phyloP scores from a whole-genome alignment of 2,888 invertebrate genomes.

The Heliothis peltigera region DNA sequence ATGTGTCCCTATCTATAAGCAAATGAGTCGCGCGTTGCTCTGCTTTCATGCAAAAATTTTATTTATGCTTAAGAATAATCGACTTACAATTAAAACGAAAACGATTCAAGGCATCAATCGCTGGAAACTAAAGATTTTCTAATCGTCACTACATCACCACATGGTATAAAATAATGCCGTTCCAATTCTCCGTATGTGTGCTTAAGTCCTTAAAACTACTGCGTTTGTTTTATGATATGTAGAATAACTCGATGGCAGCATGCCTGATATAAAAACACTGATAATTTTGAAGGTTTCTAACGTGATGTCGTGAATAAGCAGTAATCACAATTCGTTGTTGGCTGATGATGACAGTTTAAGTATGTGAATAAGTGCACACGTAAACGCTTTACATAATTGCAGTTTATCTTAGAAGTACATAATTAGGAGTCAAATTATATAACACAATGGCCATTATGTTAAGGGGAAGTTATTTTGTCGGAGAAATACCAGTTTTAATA shows the following conservation, averaged over 20 bases:
- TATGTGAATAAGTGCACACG: neutral
- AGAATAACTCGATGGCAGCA: too few species aligned
- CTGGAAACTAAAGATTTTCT: neutral
- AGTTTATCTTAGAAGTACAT: slow-evolving; percentile 1
- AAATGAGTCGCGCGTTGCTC: neutral
- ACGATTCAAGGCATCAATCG: neutral
- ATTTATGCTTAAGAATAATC: neutral
- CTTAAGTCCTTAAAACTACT: too few species aligned
- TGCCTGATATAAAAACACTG: too few species aligned
- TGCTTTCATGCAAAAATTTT: neutral
- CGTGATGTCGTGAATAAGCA: too few species aligned
- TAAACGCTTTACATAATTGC: neutral
- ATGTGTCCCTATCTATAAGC: neutral
- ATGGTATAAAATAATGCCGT: too few species aligned
- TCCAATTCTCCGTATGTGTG: too few species aligned
- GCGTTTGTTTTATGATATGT: too few species aligned
- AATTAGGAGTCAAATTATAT: neutral
- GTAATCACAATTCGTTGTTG: too few species aligned
- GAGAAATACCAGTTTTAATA: neutral
- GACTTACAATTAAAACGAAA: neutral
- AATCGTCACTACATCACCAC: too few species aligned
- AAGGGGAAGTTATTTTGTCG: neutral
- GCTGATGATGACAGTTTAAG: neutral
- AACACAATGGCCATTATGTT: neutral
- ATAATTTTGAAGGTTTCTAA: too few species aligned